Evolutionary conservation across 2,113 vertebrate species (phyloP).

Genomic region (Chaetops frenatus): DNA sequence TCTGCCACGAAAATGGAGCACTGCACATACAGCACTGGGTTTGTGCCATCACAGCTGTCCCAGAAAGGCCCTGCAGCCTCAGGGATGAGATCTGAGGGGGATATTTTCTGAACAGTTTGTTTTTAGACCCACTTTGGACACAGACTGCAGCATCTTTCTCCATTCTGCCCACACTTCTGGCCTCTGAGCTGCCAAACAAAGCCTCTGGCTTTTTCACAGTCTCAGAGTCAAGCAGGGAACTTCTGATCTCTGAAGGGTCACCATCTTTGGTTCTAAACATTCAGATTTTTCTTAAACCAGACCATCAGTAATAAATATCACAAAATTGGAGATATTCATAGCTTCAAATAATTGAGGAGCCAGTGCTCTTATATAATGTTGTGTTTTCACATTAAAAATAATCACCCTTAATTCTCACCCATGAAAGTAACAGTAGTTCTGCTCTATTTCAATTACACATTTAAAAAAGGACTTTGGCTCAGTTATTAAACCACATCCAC

Average conservation of each 20-base stretch:
- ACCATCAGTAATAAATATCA: background rate
- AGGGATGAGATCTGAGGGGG: background rate
- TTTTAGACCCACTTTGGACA: background rate
- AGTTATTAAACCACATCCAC: background rate
- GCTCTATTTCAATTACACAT: background rate
- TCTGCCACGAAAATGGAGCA: background rate
- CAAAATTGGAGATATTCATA: background rate
- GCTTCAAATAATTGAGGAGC: background rate
- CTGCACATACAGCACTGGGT: background rate
- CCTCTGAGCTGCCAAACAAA: background rate
- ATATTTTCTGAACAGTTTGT: background rate
- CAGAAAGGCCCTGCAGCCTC: background rate
- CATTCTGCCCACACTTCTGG: background rate
- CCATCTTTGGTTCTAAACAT: background rate
- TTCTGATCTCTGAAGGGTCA: background rate
- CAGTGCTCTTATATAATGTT: background rate
- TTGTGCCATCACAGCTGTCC: background rate
- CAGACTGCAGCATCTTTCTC: rapidly evolving
- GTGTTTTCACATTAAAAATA: background rate
- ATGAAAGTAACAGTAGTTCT: background rate
- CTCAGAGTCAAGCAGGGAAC: background rate
- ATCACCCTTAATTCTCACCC: background rate
- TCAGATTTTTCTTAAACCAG: background rate
- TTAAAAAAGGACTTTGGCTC: background rate
- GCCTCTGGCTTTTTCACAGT: background rate